Percentiles rank a stretch among this genome's conserved stretches.
Conservation (phyloP, 2,113 vertebrate genomes). For the Cyprinodon tularosa region DNA sequence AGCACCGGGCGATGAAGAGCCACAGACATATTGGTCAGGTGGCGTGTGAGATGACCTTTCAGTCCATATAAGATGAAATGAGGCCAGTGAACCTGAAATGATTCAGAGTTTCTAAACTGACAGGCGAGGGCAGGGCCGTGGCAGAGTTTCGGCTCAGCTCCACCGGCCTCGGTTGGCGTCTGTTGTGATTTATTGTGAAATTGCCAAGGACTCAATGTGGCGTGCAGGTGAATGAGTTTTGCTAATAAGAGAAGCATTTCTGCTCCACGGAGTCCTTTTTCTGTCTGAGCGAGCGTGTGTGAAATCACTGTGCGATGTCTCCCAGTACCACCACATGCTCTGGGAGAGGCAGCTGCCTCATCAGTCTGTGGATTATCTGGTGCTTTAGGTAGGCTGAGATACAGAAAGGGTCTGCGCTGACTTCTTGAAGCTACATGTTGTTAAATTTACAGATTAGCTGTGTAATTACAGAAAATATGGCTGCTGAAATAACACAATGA, state of each 20-base stretch:
- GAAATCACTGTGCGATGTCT: conserved; percentile 72
- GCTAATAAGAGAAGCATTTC: conserved; percentile 81
- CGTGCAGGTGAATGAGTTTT: conserved; percentile 81
- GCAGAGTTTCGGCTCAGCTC: conserved; percentile 47
- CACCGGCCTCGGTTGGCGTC: conserved; percentile 60
- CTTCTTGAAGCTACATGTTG: conserved; percentile 42
- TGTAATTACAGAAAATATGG: neutral
- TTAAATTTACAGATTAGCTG: conserved; percentile 35
- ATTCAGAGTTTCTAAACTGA: conserved; percentile 74
- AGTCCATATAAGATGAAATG: conserved; percentile 69
- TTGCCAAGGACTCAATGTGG: conserved; percentile 78
- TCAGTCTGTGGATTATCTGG: conserved; percentile 72
- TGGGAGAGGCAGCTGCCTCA: conserved; percentile 71
- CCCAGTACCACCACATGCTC: conserved; percentile 69
- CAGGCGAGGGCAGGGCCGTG: conserved; percentile 63
- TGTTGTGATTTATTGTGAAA: conserved; percentile 78
- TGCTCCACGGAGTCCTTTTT: conserved; percentile 79
- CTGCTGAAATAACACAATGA: neutral
- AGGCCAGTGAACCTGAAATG: conserved; percentile 68
- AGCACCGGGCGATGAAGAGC: conserved; percentile 52
- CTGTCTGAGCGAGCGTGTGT: conserved; percentile 74
- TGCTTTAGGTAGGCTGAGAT: conserved; percentile 71
- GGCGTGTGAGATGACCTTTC: conserved; percentile 70
- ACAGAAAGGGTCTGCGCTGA: conserved; percentile 41
- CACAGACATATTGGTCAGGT: conserved; percentile 63